Base-by-base conservation (phyloP, 2,113 vertebrate genomes). In the Neotragus pygmaeus region DNA sequence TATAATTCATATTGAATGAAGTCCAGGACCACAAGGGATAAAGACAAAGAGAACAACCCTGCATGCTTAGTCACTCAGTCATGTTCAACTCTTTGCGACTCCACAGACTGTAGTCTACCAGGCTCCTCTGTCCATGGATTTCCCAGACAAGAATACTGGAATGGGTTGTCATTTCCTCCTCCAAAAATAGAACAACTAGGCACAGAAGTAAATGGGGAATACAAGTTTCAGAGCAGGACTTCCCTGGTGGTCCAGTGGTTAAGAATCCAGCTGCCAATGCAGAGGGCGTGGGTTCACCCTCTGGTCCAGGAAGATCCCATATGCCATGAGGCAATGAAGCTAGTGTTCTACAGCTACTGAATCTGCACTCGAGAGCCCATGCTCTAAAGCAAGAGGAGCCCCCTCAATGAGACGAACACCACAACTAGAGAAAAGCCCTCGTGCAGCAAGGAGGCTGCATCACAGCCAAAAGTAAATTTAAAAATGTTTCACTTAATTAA, bases 1-100 rank as follows among this genome's bases (percentile, higher is more conserved):
- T 93, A 17, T 39, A 94, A 88, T 95, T 91, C 14, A n/a, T 80
- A 39, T 25, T 39, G 16, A 92, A 81, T 92, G 2, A 78, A 93
- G 3, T 49, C 21, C 17, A 89, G 49, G 47, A 33, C 5, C 33
- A 33, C 62, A 47, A 70, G 12, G 12, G 16, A 51, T 5, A 73
- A 51, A 83, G 47, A 28, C 36, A 55, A 88, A 51, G 5, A n/a
- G 13, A n/a, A 36, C 3, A 92, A 4, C 27, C 6, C 70, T 39
- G 5, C 70, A 43, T 27, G 70, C 12, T 75, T 43, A 75, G 6
- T 14, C 39, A 13, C 70, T 75, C 70, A 75, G 70, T 4, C 23
- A 2, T 43, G 39, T 14, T 14, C 70, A 43, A 15, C 23, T 43
- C 23, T 75, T 43, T 27, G 70, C 0, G 3, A 43, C 12, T 12